Base-by-base conservation (phyloP, 1,140 invertebrate genomes). In the Euwallacea fornicatus region DNA sequence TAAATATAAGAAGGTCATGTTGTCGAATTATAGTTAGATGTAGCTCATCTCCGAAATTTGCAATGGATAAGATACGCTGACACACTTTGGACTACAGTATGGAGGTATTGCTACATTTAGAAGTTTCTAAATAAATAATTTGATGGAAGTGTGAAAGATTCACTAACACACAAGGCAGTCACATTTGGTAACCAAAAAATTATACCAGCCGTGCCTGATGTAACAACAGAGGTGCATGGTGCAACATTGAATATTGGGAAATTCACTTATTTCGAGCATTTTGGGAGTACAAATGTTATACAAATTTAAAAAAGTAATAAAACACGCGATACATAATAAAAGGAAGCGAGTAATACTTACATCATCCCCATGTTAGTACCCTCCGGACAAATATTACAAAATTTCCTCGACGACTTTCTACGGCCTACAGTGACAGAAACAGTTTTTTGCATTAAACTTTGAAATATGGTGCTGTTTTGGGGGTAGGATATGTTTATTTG, bases 321-420 rank as follows among this genome's bases (percentile, higher is more conserved):
- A 55, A 15, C 7, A n/a, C 8, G 3, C 10, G 10, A 9, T 56
- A 16, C 2, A 56, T 2, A 2, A 13, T 21, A 21, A 15, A 56
- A 56, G 1, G 15, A n/a, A 15, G 33, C 7, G 21, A 1, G 13
- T 10, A 42, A 41, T 59, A 63, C 60, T 63, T 63, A 63, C 60
- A 46, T 63, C 60, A 63, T 63, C 44, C 60, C 7, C 60, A n/a
- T 46, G 13, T 63, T 13, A n/a, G 60, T 43, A 63, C 43, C 60
- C 13, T 2, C 16, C 1, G 60, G 44, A 42, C 42, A 46, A 47
- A 6, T n/a, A 16, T 2, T 47, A 47, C 60, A 63, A 63, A 63
- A 63, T 63, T 63, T 63, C 16, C 60, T 63, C 7, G 60, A 63
- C 47, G 44, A 63, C 47, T 63, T 63, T 47, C 60, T 46, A 4